Evolutionary conservation across 2,113 vertebrate species (phyloP), one percentile per base, ranked within the genome.

Genomic region (Odontophorus gujanensis): DNA sequence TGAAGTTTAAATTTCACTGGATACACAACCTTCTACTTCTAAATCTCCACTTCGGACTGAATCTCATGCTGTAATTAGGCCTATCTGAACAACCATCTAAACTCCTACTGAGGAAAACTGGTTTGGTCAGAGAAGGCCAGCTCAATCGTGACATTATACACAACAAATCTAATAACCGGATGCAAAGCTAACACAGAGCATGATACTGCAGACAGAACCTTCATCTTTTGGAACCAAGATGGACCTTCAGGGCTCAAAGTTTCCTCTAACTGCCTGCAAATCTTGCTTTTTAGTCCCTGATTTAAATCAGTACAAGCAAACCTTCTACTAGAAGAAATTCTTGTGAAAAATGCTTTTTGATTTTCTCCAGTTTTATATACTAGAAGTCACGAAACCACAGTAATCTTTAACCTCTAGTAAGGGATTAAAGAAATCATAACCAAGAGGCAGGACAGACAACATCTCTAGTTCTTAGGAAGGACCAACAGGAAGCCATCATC

Each of bases 61-160:
- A 85, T 61, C 47, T 68, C 86, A 63, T 1, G 16, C 32, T 88
- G 65, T 65, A 86, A 94, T 93, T 81, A 93, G 38, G 47, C 55
- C 20, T 96, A 96, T 96, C 95, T 95, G 81, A 96, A 88, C 47
- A 94, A 77, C 34, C 85, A 96, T 96, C 93, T 96, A 26, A 94
- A 92, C 73, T 96, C 68, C 65, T 86, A 16, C 85, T 78, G 51
- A 79, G 68, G 13, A 82, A 80, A 96, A 96, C 96, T 90, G 85
- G 96, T 96, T 96, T 88, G 85, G 92, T 88, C 90, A 94, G 96
- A 65, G 87, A 94, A 92, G 62, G 80, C 61, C 61, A 93, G 80
- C 22, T 75, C 65, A 78, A 51, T 90, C 65, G n/a, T 68, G 47
- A 95, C 74, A 68, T 90, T 67, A 94, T 81, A 43, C 57, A 95